Evolutionary conservation across 1,140 invertebrate genomes (phyloP), one percentile per base, ranked within the genome.

Genomic region (Prorops nasuta): DNA sequence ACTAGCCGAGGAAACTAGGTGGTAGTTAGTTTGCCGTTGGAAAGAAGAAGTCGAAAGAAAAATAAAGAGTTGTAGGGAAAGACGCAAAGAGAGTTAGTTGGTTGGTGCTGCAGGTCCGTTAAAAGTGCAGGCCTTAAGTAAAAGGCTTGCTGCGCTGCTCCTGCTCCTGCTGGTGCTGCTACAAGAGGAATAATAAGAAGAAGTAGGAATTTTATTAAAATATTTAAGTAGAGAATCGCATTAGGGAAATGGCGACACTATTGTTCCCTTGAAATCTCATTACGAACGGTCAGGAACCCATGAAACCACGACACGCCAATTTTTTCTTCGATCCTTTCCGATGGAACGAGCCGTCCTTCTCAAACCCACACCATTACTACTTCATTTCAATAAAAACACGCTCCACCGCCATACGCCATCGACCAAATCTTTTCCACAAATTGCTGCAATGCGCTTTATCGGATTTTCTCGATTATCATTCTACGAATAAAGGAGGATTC

Each of bases 171-270:
- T n/a, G n/a, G n/a, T n/a, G n/a, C n/a, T n/a, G n/a, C n/a, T n/a
- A n/a, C 24, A 12, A 47, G 49, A 51, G 40, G 54, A 39, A 28
- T 22, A 17, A 15, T 34, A 15, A n/a, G 8, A 19, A 38, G 35
- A 31, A 37, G 37, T n/a, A 28, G 35, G 57, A 69, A 69, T 69
- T 69, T 69, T 66, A 71, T 70, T 71, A 68, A 71, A 71, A 69
- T 70, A 69, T 72, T 67, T 68, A 71, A 72, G 60, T 67, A 62
- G 56, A 47, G 60, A 70, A 71, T 66, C 56, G 60, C 66, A 70
- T 73, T 70, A 71, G 63, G 63, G 49, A 66, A 70, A 67, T 69
- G 61, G 61, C 55, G 56, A 56, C 45, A 56, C 67, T 62, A 66
- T 69, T 67, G 61, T 71, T 67, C 64, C 41, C 32, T 49, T 54